phyloP scores from a whole-genome alignment of 1,140 invertebrate species.

The Drosophila burlai region DNA sequence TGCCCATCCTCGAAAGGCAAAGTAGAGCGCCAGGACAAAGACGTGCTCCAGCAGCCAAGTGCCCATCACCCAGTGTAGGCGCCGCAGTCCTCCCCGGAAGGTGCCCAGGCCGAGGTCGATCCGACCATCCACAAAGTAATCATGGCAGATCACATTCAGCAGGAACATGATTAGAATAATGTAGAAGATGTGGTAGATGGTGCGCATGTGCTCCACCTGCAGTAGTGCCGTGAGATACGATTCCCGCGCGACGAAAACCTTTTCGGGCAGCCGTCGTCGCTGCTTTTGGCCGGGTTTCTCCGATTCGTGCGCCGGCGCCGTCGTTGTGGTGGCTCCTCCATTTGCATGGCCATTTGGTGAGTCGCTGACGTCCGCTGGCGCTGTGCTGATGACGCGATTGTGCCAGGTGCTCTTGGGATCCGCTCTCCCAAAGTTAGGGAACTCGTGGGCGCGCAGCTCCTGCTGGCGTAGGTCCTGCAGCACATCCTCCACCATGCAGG shows the following conservation, averaged over 20 bases:
- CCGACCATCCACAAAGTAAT: constrained; percentile 89
- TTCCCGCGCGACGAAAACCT: constrained; percentile 89
- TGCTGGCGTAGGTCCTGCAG: constrained; percentile 74
- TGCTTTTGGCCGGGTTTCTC: constrained; percentile 29
- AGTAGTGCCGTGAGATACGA: constrained; percentile 92
- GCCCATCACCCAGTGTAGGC: constrained; percentile 85
- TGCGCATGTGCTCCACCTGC: constrained; percentile 91
- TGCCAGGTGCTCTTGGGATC: constrained; percentile 62
- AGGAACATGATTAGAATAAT: constrained; percentile 91
- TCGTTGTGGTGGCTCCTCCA: constrained; percentile 7
- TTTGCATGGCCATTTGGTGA: constrained; percentile 42
- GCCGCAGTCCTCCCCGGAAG: constrained; percentile 85
- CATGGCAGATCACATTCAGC: constrained; percentile 90
- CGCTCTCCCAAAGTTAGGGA: constrained; percentile 58
- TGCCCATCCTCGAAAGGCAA: constrained; percentile 85
- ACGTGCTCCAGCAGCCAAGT: constrained; percentile 86
- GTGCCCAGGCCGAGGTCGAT: constrained; percentile 86
- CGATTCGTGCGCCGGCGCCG: constrained; percentile 24
- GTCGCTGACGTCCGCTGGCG: constrained; percentile 42
- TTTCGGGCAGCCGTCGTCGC: constrained; percentile 86
- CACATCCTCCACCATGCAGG: constrained; percentile 76
- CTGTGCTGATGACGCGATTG: constrained; percentile 56
- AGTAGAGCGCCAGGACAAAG: constrained; percentile 86
- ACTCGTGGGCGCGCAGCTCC: constrained; percentile 71
- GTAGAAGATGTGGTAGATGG: constrained; percentile 94